phyloP scores from a whole-genome alignment of 2,888 invertebrate species.

The Seira musarum region DNA sequence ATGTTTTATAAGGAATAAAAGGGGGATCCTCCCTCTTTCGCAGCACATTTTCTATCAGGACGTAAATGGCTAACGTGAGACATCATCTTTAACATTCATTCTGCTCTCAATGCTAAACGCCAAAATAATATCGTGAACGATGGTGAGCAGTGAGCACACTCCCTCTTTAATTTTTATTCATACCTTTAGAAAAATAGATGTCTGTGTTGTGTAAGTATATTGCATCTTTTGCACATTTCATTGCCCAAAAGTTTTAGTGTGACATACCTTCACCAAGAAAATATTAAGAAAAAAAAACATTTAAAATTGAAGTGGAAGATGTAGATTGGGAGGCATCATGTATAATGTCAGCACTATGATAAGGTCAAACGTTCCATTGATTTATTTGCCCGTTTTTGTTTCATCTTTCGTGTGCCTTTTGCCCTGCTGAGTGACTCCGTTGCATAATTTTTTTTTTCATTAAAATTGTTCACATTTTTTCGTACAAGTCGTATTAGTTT shows the following conservation, averaged over 20 bases:
- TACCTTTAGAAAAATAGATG: not conserved
- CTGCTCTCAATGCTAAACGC: constrained; percentile 38
- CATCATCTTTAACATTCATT: constrained; percentile 54
- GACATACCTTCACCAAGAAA: not conserved
- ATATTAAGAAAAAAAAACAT: not conserved
- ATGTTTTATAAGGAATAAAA: constrained; percentile 52
- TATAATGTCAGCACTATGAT: not conserved
- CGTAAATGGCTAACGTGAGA: constrained; percentile 57
- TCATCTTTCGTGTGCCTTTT: too few species aligned
- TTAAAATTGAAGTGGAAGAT: not conserved
- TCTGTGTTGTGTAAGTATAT: constrained; percentile 16
- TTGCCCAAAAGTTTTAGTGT: too few species aligned
- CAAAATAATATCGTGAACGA: not conserved
- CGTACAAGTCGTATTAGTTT: too few species aligned
- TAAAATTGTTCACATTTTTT: too few species aligned
- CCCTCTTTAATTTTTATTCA: not conserved
- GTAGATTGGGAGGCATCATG: not conserved
- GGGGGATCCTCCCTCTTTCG: constrained; percentile 57
- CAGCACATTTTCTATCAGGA: constrained; percentile 32
- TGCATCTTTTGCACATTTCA: not conserved
- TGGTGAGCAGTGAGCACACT: not conserved
- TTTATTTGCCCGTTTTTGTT: too few species aligned
- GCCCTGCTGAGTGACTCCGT: too few species aligned
- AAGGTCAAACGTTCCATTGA: not conserved
- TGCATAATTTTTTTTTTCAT: too few species aligned